These are phyloP conservation scores for Epizoanthus rinbou DNA, from an alignment of 92 coral and sea anemone genomes.

Conservation along the genomic window DNA sequence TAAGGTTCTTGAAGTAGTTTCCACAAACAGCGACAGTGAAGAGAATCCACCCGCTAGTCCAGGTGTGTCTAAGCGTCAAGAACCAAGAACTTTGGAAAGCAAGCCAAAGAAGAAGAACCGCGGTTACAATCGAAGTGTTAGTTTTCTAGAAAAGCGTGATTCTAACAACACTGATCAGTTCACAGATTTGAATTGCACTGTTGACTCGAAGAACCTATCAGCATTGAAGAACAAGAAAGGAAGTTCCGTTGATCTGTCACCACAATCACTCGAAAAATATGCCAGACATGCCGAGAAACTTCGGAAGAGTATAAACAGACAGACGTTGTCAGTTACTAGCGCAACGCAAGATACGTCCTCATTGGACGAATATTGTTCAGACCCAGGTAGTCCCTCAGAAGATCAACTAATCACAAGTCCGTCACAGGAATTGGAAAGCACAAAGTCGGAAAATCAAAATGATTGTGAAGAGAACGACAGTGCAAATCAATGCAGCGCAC, in stretches of 20 bases:
- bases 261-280: background rate
- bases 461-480: background rate
- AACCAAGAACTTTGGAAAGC: background rate
- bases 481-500: background rate
- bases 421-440: background rate
- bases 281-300: conserved; percentile 1
- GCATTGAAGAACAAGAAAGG: conserved; percentile 1
- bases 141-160: background rate
- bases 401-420: background rate
- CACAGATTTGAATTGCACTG: background rate
- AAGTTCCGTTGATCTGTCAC: conserved; percentile 9
- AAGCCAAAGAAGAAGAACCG: background rate
- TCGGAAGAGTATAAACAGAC: background rate
- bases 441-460: background rate
- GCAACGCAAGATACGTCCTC: background rate
- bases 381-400: background rate
- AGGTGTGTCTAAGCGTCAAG: background rate
- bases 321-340: background rate
- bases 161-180: background rate
- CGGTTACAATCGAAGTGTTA: background rate
- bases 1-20: background rate
- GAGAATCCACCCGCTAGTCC: background rate
- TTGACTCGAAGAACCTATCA: background rate
- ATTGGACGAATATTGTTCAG: background rate
- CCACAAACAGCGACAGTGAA: background rate